Percentiles rank a stretch among this genome's conserved stretches.
phyloP scores from a whole-genome alignment of 1,140 invertebrate species.

The Listronotus bonariensis region DNA sequence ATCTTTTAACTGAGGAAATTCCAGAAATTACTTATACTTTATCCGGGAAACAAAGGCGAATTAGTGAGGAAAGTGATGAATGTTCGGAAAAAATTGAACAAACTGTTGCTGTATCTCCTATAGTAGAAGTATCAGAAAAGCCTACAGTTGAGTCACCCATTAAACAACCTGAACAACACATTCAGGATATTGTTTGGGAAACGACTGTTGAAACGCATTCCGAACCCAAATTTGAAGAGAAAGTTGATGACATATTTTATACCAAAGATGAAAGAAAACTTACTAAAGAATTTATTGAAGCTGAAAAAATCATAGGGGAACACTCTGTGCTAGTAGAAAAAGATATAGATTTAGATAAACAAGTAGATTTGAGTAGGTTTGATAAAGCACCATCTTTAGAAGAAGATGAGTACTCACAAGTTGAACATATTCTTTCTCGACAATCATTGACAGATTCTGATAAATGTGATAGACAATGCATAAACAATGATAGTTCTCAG shows the following conservation, averaged over 20 bases:
- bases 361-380: not conserved
- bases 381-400: slow-evolving; percentile 8
- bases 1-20: slow-evolving; percentile 45
- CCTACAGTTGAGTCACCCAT: slow-evolving; percentile 55
- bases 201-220: slow-evolving; percentile 62
- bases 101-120: slow-evolving; percentile 42
- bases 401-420: slow-evolving; percentile 20
- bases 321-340: not conserved
- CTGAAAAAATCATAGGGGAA: slow-evolving; percentile 17
- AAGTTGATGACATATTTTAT: slow-evolving; percentile 38
- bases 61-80: slow-evolving; percentile 54
- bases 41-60: slow-evolving; percentile 51
- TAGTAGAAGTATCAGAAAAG: slow-evolving; percentile 54
- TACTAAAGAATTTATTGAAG: slow-evolving; percentile 25
- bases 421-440: slow-evolving; percentile 21
- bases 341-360: not conserved
- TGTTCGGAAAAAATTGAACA: slow-evolving; percentile 37
- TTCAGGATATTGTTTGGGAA: slow-evolving; percentile 68
- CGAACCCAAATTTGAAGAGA: slow-evolving; percentile 45
- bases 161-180: slow-evolving; percentile 62
- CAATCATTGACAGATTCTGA: slow-evolving; percentile 11
- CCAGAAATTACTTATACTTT: slow-evolving; percentile 53
- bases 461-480: not conserved
- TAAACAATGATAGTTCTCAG: not conserved
- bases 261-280: slow-evolving; percentile 19